A percentile compares a stretch with the other conserved stretches of the same genome.
These are phyloP conservation scores for Poeciliopsis infans DNA, from an alignment of 2,797 vertebrate genomes.

Conservation along the genomic window DNA sequence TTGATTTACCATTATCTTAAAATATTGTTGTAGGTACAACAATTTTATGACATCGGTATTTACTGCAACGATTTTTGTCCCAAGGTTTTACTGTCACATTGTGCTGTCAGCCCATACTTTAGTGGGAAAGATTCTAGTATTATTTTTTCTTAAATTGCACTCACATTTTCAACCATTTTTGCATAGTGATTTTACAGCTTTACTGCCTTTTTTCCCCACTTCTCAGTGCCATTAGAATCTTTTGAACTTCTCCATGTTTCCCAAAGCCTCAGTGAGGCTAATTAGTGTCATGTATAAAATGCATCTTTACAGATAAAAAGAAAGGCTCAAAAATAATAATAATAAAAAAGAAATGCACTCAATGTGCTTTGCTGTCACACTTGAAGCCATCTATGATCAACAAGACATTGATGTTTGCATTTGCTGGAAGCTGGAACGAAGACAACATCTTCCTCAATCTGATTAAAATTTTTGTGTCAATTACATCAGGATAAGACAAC, in stretches of 20 bases:
- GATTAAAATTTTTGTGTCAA: conserved; percentile 19
- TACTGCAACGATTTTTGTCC: no score
- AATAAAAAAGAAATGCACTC: not conserved
- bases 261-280: not conserved
- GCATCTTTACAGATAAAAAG: not conserved
- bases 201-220: not conserved
- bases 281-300: not conserved
- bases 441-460: conserved; percentile 22
- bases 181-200: not conserved
- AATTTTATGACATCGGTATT: no score
- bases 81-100: no score
- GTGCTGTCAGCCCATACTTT: no score
- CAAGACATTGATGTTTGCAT: conserved; percentile 12
- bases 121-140: no score
- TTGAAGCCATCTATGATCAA: not conserved
- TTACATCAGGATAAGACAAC: conserved; percentile 22
- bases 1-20: no score
- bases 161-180: not conserved
- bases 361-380: conserved; percentile 3
- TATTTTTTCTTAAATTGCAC: no score
- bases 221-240: not conserved
- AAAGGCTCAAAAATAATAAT: not conserved
- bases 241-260: not conserved
- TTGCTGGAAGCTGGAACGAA: conserved; percentile 16
- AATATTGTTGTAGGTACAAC: no score